Evolutionary conservation across 2,888 invertebrate species (phyloP).

Genomic region (Ormia ochracea): DNA sequence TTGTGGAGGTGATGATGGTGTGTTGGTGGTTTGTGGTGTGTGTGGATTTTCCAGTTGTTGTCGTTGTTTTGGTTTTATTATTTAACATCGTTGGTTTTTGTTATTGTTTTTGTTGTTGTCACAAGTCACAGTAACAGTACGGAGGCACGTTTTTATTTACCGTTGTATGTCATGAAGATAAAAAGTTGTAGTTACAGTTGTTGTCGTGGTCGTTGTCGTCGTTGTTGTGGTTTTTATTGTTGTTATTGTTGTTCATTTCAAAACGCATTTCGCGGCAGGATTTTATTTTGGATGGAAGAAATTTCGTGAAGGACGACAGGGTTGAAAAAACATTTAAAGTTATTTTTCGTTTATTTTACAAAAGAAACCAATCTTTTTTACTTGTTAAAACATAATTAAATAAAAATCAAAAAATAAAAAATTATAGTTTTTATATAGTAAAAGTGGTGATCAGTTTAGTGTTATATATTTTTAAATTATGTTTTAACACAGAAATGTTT

Average conservation of each 20-base stretch:
- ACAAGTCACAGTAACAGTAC: conserved; percentile 3
- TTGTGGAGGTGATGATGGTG: conserved; percentile 29
- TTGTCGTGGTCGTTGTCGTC: too few relatives aligned
- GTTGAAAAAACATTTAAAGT: conserved; percentile 64
- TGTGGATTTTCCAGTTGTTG: conserved; percentile 7
- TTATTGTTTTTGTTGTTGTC: conserved; percentile 4
- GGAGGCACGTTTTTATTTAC: neutral
- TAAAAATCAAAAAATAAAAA: neutral
- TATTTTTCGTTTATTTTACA: conserved; percentile 51
- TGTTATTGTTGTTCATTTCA: conserved; percentile 39
- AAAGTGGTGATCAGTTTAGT: neutral
- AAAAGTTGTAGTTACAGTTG: neutral
- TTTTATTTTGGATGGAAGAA: conserved; percentile 59
- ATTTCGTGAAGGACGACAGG: conserved; percentile 62
- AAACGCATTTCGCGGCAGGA: conserved; percentile 63
- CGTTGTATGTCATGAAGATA: neutral
- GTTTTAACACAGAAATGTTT: conserved; percentile 18
- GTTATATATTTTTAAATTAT: neutral
- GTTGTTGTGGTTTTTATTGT: neutral
- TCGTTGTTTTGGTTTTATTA: neutral
- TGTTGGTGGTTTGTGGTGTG: neutral
- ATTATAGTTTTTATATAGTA: neutral
- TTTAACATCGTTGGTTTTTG: neutral
- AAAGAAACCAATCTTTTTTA: conserved; percentile 56
- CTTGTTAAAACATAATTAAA: conserved; percentile 43